Base-by-base conservation (phyloP, 1,140 invertebrate genomes). In the Harpegnathos saltator region DNA sequence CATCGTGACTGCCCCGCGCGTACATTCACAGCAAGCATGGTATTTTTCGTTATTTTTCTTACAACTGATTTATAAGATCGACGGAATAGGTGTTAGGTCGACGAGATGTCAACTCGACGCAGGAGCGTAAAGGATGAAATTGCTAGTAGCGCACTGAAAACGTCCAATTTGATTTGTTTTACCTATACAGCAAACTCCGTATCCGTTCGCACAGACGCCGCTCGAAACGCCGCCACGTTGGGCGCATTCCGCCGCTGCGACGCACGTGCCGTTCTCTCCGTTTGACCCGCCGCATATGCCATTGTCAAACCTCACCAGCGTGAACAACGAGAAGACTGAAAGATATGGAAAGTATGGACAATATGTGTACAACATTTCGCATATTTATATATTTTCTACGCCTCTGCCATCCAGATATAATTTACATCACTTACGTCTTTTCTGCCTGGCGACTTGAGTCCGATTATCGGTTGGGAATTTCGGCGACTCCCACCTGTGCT, bases 231-330 rank as follows among this genome's bases (percentile, higher is more conserved):
- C 97, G 12, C 96, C 96, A 44, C 96, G 93, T 17, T 95, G 91
- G 1, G 94, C 88, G 87, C 97, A 98, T 89, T 98, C 97, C 15
- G 95, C 92, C 9, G 95, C 93, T 1, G 96, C 95, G 88, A 97
- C 94, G 84, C 97, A 98, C 1, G 96, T 97, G 4, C 97, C 97
- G 86, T 97, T 97, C 90, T 97, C 97, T 0, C 97, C 97, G 0
- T 96, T 96, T 0, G 95, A 93, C 50, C 96, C 96, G 0, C 95
- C 92, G 90, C 97, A 98, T 1, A 94, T 95, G 26, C 96, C 95
- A 63, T 97, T 96, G 0, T 96, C 95, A 73, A 97, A 97, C 68
- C 96, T 96, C 9, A 97, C 96, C 84, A 97, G 94, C 0, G 97
- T 97, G 88, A 98, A 97, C 0, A 97, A 90, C 0, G 97, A 96